Evolutionary conservation across 2,113 vertebrate species (phyloP), one percentile per base, ranked within the genome.

Genomic region (Otocyon megalotis): DNA sequence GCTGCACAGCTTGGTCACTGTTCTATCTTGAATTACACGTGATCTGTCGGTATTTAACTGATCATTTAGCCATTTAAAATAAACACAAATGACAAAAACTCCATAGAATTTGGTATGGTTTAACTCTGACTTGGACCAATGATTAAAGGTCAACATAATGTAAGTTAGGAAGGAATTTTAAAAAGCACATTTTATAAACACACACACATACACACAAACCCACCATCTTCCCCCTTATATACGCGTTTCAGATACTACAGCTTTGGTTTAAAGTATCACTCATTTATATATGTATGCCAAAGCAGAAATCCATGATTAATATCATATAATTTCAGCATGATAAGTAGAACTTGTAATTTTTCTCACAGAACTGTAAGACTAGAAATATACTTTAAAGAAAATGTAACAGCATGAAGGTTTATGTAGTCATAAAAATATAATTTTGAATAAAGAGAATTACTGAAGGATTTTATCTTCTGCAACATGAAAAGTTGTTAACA

Each of bases 31-130:
- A 48, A 72, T 84, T 97, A 88, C 92, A 85, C n/a, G 97, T 98
- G 98, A 95, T 97, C 97, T 97, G 95, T 96, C 97, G 98, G 89
- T 98, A 98, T 98, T 98, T 98, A 99, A 98, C 76, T 98, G 94
- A 37, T 96, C 88, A 96, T 94, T 98, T 98, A 95, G 24, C 88
- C 74, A 74, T 97, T 97, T 97, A 97, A 85, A 43, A 98, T 74
- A 93, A 95, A 85, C 80, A 90, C 94, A 95, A 96, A 54, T 96
- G 88, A 81, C 56, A 76, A 94, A 54, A 71, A 37, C 93, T 94
- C 97, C 94, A 94, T 8, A 97, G 86, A 92, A 43, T 56, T 94
- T 85, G 76, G 97, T 53, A 69, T 60, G 15, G 69, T 80, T 90
- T 96, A 67, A 97, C 84, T 98, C 63, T 74, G 54, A 97, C 92